Percentiles rank a stretch among this genome's conserved stretches.
Evolutionary conservation across 2,888 invertebrate species (phyloP).

Genomic region (Ichneumoninae sp.): DNA sequence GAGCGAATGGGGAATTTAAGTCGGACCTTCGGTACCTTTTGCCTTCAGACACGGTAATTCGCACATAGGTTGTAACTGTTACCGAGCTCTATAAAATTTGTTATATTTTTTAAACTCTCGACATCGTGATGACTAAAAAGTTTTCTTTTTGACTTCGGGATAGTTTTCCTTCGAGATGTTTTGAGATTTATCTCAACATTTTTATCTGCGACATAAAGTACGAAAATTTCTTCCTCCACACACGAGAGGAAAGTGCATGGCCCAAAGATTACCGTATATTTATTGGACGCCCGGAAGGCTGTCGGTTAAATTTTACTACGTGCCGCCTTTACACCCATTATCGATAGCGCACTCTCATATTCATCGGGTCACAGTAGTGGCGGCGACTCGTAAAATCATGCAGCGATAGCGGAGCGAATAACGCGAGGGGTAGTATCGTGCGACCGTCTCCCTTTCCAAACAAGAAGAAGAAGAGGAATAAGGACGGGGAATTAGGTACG

Average conservation of each 20-base stretch:
- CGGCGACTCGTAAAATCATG: slow-evolving; percentile 10
- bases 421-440: background rate
- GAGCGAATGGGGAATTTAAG: slow-evolving; percentile 29
- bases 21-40: background rate
- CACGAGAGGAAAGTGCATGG: background rate
- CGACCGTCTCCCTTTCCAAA: background rate
- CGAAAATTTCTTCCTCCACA: background rate
- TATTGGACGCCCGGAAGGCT: background rate
- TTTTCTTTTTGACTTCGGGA: background rate
- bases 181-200: background rate
- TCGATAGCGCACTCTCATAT: slow-evolving; percentile 15
- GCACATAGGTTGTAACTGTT: background rate
- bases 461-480: background rate
- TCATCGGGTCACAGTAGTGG: slow-evolving; percentile 15
- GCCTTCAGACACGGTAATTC: slow-evolving; percentile 2
- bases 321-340: background rate
- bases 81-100: background rate
- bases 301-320: background rate
- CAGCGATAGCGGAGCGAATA: slow-evolving; percentile 5
- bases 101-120: background rate
- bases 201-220: background rate
- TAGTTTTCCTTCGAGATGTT: background rate
- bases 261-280: background rate
- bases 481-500: slow-evolving; percentile 21
- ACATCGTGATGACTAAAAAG: background rate